These are phyloP conservation scores for Cryptophagus acutangulus DNA, from an alignment of 2,888 invertebrate genomes.

Conservation along the genomic window DNA sequence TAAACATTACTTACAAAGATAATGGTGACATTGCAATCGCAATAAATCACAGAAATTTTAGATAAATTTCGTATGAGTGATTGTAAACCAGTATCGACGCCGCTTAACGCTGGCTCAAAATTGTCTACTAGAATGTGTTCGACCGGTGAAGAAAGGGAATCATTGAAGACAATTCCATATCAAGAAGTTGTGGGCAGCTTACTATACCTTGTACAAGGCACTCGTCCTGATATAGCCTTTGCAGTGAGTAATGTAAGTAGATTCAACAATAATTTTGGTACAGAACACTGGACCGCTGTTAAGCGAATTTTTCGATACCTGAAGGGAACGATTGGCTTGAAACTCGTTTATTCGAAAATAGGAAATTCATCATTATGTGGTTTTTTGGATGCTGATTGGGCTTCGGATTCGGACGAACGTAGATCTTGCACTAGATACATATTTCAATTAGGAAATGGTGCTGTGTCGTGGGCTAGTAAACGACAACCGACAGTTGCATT, in stretches of 20 bases:
- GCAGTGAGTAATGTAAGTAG: not conserved
- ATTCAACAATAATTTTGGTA: not conserved
- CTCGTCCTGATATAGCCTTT: not conserved
- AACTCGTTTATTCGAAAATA: no score
- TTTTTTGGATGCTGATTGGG: no score
- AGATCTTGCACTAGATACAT: constrained; percentile 40
- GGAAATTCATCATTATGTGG: no score
- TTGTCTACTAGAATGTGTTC: not conserved
- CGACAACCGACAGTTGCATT: constrained; percentile 36
- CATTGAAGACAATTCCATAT: not conserved
- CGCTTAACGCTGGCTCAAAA: not conserved
- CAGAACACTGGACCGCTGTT: not conserved
- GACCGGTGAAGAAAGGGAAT: not conserved
- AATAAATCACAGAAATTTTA: not conserved
- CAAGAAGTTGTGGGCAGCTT: not conserved
- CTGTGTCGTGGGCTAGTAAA: constrained; percentile 32
- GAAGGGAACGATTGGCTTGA: not conserved
- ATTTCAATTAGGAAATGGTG: constrained; percentile 28
- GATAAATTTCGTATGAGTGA: not conserved
- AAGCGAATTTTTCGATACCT: not conserved
- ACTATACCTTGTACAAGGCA: not conserved
- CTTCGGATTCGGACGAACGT: constrained; percentile 28
- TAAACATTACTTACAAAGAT: not conserved
- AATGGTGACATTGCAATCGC: not conserved
- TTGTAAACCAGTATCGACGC: not conserved